Evolutionary conservation across 2,888 invertebrate species (phyloP).

Genomic region (Pterobdella sp.): DNA sequence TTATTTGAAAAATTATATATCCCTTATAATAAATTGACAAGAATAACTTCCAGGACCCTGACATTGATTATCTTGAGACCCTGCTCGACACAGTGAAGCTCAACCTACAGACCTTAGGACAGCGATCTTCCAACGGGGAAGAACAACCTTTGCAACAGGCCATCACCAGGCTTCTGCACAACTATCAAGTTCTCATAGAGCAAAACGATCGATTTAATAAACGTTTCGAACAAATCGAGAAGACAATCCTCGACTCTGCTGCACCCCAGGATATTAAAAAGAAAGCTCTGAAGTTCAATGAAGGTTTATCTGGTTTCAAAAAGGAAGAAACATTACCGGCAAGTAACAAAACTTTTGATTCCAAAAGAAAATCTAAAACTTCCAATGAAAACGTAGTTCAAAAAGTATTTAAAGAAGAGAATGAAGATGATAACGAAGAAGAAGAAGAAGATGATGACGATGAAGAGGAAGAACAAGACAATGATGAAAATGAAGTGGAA

Average conservation of each 20-base stretch:
- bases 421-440: background rate
- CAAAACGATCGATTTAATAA: background rate
- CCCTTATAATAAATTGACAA: too few species aligned
- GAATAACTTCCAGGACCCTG: too few species aligned
- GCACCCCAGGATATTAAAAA: background rate
- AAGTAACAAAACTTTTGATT: background rate
- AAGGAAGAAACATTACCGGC: background rate
- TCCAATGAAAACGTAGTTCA: background rate
- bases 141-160: background rate
- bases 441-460: constrained; percentile 4
- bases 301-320: background rate
- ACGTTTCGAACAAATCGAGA: background rate
- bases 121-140: background rate
- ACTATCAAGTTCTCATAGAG: background rate
- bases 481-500: background rate
- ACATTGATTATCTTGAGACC: background rate
- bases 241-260: background rate
- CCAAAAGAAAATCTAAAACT: background rate
- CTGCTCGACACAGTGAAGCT: constrained; percentile 5
- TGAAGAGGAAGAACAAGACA: constrained; percentile 18
- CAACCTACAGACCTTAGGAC: background rate
- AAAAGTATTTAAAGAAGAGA: background rate
- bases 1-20: too few species aligned
- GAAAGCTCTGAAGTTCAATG: background rate
- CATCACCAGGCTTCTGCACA: background rate